Percentiles rank a stretch among this genome's conserved stretches.
Conservation (phyloP, 2,113 vertebrate species). For the Anoplopoma fimbria region DNA sequence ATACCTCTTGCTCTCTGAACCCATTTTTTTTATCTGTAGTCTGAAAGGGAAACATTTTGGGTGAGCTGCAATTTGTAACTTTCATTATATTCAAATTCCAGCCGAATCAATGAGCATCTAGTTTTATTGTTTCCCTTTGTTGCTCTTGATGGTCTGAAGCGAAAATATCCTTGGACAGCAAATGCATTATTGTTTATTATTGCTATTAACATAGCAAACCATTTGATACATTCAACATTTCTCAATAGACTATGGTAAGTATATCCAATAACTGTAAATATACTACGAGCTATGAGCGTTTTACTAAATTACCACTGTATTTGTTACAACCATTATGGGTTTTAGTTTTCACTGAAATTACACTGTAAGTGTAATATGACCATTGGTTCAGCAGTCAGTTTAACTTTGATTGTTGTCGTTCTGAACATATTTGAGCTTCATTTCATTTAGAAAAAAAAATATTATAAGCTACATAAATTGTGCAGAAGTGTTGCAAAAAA, state of each 20-base stretch:
- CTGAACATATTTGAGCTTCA: background rate
- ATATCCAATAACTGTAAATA: background rate
- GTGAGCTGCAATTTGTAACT: background rate
- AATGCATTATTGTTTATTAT: background rate
- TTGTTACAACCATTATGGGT: background rate
- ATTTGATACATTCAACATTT: background rate
- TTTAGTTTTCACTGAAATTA: background rate
- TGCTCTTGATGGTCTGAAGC: background rate
- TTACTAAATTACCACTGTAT: background rate
- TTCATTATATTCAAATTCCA: conserved; percentile 5
- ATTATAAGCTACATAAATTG: no score
- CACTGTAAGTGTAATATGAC: background rate
- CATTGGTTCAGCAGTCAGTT: background rate
- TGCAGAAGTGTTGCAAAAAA: no score
- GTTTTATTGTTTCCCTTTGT: background rate
- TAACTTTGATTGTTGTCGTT: background rate
- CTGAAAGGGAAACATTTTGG: background rate
- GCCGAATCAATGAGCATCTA: background rate
- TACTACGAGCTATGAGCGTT: background rate
- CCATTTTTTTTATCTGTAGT: background rate
- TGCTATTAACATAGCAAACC: background rate
- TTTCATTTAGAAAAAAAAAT: background rate
- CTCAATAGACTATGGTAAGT: no score
- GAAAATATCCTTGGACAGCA: background rate
- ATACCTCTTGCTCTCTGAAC: background rate